A percentile compares a stretch with the other conserved stretches of the same genome.
Evolutionary conservation across 1,140 invertebrate genomes (phyloP).

Genomic region (Drosophila mayri): DNA sequence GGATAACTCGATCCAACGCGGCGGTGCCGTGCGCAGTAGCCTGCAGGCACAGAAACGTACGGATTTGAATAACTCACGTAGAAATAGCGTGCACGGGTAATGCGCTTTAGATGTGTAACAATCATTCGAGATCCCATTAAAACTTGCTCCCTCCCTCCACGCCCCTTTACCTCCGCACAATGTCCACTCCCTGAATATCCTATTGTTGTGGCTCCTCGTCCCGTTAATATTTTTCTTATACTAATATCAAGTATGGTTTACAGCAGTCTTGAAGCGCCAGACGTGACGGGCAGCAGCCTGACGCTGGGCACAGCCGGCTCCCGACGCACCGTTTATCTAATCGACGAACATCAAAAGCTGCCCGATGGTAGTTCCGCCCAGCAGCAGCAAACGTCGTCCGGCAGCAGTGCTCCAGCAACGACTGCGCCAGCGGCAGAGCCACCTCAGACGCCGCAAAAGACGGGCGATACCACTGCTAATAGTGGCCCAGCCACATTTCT

Average conservation of each 20-base stretch:
- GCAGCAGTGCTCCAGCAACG: slow-evolving; percentile 39
- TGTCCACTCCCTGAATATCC: neutral
- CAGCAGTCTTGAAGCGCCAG: slow-evolving; percentile 80
- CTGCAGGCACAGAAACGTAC: slow-evolving; percentile 83
- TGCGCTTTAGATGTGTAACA: slow-evolving; percentile 79
- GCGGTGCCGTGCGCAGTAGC: slow-evolving; percentile 76
- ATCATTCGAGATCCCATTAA: slow-evolving; percentile 8
- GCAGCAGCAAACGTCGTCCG: slow-evolving; percentile 35
- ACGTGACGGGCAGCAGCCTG: slow-evolving; percentile 86
- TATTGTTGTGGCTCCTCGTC: slow-evolving; percentile 15
- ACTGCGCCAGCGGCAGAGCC: slow-evolving; percentile 64
- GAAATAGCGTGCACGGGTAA: slow-evolving; percentile 85
- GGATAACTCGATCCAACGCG: slow-evolving; percentile 77
- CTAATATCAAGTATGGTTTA: slow-evolving; percentile 19
- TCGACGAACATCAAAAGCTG: slow-evolving; percentile 89
- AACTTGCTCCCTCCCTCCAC: neutral
- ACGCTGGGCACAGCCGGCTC: slow-evolving; percentile 91
- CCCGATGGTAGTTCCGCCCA: slow-evolving; percentile 65
- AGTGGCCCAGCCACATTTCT: slow-evolving; percentile 87
- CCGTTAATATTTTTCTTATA: neutral
- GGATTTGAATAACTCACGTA: slow-evolving; percentile 83
- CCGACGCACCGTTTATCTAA: slow-evolving; percentile 92
- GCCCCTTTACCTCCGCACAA: slow-evolving; percentile 3
- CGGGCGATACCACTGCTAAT: slow-evolving; percentile 24
- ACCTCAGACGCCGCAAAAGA: slow-evolving; percentile 65